These are phyloP conservation scores for Indicator maculatus DNA, from an alignment of 2,113 vertebrate species.

Conservation along the genomic window DNA sequence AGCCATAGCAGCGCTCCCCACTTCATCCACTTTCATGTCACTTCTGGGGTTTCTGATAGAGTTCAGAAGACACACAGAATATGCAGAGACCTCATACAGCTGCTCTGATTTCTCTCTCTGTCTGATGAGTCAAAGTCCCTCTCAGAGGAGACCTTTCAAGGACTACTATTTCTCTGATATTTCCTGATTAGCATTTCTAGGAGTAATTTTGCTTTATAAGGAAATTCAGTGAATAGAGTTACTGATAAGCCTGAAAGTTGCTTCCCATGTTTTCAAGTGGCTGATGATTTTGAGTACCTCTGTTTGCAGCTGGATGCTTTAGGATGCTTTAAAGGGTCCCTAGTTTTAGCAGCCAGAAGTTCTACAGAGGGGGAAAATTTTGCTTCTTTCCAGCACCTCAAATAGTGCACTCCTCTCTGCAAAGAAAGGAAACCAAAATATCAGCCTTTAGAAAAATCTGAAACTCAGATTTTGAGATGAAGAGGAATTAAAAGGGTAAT, in stretches of 20 bases:
- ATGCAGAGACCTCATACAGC: constrained; percentile 8
- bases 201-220: constrained; percentile 43
- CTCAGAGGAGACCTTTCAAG: constrained; percentile 22
- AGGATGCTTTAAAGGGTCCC: neutral
- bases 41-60: neutral
- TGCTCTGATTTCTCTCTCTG: neutral
- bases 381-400: neutral
- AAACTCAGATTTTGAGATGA: constrained; percentile 27
- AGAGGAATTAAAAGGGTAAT: constrained; percentile 41
- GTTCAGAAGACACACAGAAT: neutral
- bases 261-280: neutral
- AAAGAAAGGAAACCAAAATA: neutral
- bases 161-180: constrained; percentile 24
- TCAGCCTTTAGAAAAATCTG: neutral
- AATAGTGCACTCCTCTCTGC: neutral
- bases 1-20: neutral
- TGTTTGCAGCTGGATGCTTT: constrained; percentile 11
- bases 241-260: constrained; percentile 35
- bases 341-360: neutral
- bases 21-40: neutral
- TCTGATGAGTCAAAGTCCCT: constrained; percentile 9
- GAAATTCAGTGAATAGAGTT: constrained; percentile 22
- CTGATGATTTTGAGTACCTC: constrained; percentile 7
- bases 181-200: constrained; percentile 48
- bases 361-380: neutral